A percentile compares a stretch with the other conserved stretches of the same genome.
phyloP scores from a whole-genome alignment of 2,888 invertebrate species.

The Patella pellucida region DNA sequence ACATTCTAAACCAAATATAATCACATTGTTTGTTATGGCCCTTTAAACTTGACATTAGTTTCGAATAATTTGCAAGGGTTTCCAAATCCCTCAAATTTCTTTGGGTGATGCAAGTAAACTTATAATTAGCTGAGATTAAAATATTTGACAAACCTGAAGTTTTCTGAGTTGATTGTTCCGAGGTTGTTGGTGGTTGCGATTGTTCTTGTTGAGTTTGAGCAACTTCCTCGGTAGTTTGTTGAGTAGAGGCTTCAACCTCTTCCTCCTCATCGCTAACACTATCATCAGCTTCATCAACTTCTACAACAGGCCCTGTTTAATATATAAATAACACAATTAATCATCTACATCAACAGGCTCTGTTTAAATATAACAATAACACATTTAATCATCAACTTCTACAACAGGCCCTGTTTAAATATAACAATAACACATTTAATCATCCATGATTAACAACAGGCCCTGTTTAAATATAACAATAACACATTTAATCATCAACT shows the following conservation, averaged over 20 bases:
- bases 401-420: not conserved
- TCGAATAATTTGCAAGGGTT: too few species aligned
- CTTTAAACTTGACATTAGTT: too few species aligned
- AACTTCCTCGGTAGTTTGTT: slow-evolving; percentile 11
- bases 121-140: too few species aligned
- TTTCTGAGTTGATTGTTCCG: too few species aligned
- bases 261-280: slow-evolving; percentile 57
- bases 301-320: slow-evolving; percentile 65
- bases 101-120: too few species aligned
- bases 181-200: too few species aligned
- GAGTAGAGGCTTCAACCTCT: slow-evolving; percentile 31
- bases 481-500: not conserved
- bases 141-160: too few species aligned
- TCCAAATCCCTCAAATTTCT: too few species aligned
- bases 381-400: not conserved
- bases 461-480: slow-evolving; percentile 47
- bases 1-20: too few species aligned
- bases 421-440: slow-evolving; percentile 23
- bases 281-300: slow-evolving; percentile 66
- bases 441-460: slow-evolving; percentile 69
- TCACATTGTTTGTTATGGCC: too few species aligned
- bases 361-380: not conserved
- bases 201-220: not conserved
- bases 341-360: not conserved
- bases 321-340: not conserved